Conservation (phyloP, 2,797 vertebrate genomes). For the Sebastes iracundus region DNA sequence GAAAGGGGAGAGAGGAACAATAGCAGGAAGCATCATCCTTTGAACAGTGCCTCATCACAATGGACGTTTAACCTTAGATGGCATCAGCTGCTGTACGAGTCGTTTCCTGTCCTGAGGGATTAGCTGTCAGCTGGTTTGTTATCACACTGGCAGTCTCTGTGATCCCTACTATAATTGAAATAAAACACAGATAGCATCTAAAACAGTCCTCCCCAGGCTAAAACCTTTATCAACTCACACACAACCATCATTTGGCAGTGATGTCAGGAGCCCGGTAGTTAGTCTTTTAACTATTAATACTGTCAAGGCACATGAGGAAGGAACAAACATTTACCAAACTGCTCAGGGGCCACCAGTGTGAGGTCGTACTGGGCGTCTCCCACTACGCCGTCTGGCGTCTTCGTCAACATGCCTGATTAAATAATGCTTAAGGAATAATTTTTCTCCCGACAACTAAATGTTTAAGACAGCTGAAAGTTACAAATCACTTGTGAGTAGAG, state of each 20-base stretch:
- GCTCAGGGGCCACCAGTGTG: neutral
- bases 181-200: conserved; percentile 74
- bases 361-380: neutral
- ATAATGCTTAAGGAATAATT: neutral
- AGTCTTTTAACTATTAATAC: conserved; percentile 38
- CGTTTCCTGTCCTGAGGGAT: conserved; percentile 71
- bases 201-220: conserved; percentile 68
- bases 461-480: conserved; percentile 15
- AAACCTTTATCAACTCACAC: conserved; percentile 62
- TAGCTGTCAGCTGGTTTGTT: conserved; percentile 68
- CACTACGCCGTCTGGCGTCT: neutral
- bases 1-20: conserved; percentile 49
- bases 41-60: conserved; percentile 72
- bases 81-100: conserved; percentile 66
- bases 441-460: neutral
- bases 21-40: conserved; percentile 52
- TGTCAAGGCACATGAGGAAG: conserved; percentile 30
- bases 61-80: conserved; percentile 73
- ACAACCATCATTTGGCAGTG: conserved; percentile 50
- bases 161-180: conserved; percentile 75
- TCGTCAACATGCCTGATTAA: neutral
- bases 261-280: conserved; percentile 47
- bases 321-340: conserved; percentile 31
- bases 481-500: conserved; percentile 25
- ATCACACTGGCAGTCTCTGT: conserved; percentile 68